A percentile compares a stretch with the other conserved stretches of the same genome.
Conservation (phyloP, 2,113 vertebrate species). For the Ictalurus punctatus region DNA sequence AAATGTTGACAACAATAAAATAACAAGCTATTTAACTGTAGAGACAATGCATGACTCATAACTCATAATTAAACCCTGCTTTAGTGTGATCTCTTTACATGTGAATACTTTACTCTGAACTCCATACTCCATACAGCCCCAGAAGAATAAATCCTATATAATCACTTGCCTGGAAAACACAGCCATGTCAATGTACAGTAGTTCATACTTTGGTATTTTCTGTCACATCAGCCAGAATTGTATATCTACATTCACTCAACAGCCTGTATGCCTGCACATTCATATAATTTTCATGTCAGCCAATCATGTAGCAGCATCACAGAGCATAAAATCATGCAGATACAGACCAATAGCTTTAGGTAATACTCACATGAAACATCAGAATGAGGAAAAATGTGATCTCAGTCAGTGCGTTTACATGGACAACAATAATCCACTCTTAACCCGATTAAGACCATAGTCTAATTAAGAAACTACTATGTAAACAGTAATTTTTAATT, state of each 20-base stretch:
- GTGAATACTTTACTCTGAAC: not conserved
- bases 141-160: not conserved
- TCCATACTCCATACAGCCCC: not conserved
- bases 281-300: not conserved
- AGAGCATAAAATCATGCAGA: not conserved
- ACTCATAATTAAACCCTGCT: not conserved
- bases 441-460: too few relatives aligned
- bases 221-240: constrained; percentile 4
- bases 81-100: not conserved
- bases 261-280: not conserved
- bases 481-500: too few relatives aligned
- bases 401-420: not conserved
- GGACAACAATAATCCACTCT: too few relatives aligned
- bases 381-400: not conserved
- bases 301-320: not conserved
- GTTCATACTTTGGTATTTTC: constrained; percentile 1
- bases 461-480: too few relatives aligned
- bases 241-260: not conserved
- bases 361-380: not conserved
- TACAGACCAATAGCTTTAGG: not conserved
- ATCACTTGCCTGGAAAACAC: not conserved
- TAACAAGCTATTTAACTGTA: not conserved
- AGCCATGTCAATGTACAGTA: not conserved
- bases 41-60: not conserved
- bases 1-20: constrained; percentile 36